Percentiles rank a stretch among this genome's conserved stretches.
Evolutionary conservation across 2,797 vertebrate genomes (phyloP).

Genomic region (Hippocampus kuda): DNA sequence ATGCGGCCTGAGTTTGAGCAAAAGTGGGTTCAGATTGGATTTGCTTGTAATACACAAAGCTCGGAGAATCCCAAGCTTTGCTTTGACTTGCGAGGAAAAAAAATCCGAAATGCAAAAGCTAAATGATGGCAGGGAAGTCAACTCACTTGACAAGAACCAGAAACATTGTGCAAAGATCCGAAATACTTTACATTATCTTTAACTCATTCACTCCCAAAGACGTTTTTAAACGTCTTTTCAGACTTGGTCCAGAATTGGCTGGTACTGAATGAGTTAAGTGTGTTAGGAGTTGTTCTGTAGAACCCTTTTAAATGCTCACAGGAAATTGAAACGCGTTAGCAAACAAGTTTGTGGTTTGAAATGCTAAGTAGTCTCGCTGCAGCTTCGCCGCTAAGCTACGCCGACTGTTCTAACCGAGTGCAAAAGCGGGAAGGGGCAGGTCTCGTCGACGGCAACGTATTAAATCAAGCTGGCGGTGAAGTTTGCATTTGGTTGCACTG

Average conservation of each 20-base stretch:
- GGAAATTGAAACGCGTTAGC: background rate
- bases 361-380: background rate
- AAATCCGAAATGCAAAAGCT: background rate
- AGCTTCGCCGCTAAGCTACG: background rate
- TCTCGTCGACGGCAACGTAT: background rate
- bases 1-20: background rate
- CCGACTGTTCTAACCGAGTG: background rate
- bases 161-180: no score
- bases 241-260: no score
- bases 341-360: background rate
- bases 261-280: no score
- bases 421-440: background rate
- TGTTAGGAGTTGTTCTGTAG: background rate
- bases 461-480: background rate
- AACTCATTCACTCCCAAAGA: no score
- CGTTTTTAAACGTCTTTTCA: no score
- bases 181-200: no score
- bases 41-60: background rate
- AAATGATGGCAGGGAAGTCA: no score
- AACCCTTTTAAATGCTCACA: background rate
- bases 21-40: no score
- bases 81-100: background rate
- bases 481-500: background rate
- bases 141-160: no score
- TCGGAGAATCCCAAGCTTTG: no score